Percentiles rank a stretch among this genome's conserved stretches.
Conservation (phyloP, 2,888 invertebrate genomes). For the Meganola albula region DNA sequence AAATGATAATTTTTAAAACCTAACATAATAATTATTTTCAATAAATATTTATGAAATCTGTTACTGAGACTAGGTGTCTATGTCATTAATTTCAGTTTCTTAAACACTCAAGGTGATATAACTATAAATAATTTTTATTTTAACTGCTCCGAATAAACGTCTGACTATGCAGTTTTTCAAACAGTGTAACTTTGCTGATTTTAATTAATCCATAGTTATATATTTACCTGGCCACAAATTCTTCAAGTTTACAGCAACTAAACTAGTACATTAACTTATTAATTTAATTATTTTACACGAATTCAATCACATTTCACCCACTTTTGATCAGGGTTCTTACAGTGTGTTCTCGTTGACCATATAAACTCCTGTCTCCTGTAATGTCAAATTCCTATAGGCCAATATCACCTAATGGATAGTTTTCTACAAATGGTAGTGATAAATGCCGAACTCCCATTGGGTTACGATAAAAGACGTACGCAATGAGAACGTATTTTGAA, state of each 20-base stretch:
- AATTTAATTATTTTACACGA: constrained; percentile 33
- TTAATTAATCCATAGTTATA: constrained; percentile 4
- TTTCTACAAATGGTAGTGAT: constrained; percentile 17
- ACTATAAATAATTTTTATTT: constrained; percentile 30
- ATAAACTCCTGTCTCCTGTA: no score
- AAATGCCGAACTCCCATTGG: neutral
- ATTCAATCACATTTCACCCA: constrained; percentile 29
- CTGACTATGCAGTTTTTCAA: constrained; percentile 34
- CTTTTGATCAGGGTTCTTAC: constrained; percentile 22
- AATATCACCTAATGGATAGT: neutral
- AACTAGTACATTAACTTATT: constrained; percentile 40
- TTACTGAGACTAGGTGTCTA: no score
- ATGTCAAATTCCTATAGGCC: neutral
- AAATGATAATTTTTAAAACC: no score
- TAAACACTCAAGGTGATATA: constrained; percentile 32
- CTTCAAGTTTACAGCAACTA: constrained; percentile 24
- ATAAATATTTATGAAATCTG: no score
- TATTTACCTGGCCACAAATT: constrained; percentile 25
- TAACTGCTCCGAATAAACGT: constrained; percentile 13
- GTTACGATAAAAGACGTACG: neutral
- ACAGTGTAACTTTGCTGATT: constrained; percentile 1
- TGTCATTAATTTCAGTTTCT: constrained; percentile 5
- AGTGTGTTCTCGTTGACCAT: constrained; percentile 18
- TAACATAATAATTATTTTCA: no score
- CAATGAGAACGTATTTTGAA: constrained; percentile 23